Evolutionary conservation across 2,888 invertebrate genomes (phyloP), one percentile per base, ranked within the genome.

Genomic region (Epinotia ramella): DNA sequence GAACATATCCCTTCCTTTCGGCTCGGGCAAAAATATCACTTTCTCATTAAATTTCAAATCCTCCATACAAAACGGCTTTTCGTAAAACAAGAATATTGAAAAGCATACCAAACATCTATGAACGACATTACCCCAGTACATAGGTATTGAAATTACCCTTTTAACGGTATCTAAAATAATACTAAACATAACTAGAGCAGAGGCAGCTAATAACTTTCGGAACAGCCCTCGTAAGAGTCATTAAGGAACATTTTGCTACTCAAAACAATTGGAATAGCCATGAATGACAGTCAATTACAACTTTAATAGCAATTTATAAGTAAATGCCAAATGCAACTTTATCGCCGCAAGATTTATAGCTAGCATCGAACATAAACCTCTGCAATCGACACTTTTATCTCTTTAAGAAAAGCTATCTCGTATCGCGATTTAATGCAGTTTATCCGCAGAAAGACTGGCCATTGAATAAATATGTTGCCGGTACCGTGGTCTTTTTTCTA

Each of bases 381-480:
- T 73, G 73, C 78, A 78, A 79, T 80, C 77, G 78, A 71, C 77
- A 79, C 77, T 79, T 77, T 76, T 74, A 76, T 72, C 66, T 70
- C 11, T 40, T 63, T 73, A 72, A 76, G 73, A 76, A 80, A 79
- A 73, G 69, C 67, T 80, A 79, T 75, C 78, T 64, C 59, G 71
- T 57, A 78, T 80, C 79, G 80, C 85, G 82, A 82, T 84, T 81
- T 81, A 81, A 81, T 83, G 83, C 83, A 83, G 82, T 85, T 83
- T 85, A 85, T 83, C 82, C 76, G 76, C 78, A 49, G 82, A 78
- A 82, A 84, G 81, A 79, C 82, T 80, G 73, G 75, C 79, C 82
- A 76, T 63, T 87, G 86, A 85, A 87, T 88, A 88, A 87, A 88
- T 83, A 86, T 86, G 82, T 59, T n/a, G 24, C 13, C 44, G 33